Evolutionary conservation across 2,888 invertebrate genomes (phyloP).

Genomic region (Atethmia centrago): DNA sequence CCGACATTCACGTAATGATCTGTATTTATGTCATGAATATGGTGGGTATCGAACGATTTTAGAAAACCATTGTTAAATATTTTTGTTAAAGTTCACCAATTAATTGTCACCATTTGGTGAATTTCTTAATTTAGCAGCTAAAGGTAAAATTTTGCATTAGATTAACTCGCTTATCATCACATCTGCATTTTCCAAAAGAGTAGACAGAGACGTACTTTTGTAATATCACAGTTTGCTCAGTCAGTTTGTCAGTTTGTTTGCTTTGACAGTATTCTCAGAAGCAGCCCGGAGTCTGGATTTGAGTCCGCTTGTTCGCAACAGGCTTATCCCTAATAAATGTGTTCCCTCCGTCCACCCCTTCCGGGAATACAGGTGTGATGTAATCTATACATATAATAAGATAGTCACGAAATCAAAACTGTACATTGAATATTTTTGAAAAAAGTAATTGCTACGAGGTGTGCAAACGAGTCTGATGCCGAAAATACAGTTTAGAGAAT

Average conservation of each 20-base stretch:
- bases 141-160: background rate
- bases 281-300: background rate
- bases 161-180: background rate
- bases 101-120: background rate
- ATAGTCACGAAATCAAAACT: too few relatives aligned
- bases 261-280: constrained; percentile 10
- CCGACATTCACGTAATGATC: constrained; percentile 39
- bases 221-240: background rate
- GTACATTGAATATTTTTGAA: too few relatives aligned
- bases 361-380: background rate
- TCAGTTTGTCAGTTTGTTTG: too few relatives aligned
- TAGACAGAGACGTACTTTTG: background rate
- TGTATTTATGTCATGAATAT: constrained; percentile 18
- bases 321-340: background rate
- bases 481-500: too few relatives aligned
- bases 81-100: background rate
- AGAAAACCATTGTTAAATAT: background rate
- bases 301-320: background rate
- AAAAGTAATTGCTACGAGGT: too few relatives aligned
- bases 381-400: background rate
- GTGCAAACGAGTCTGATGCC: too few relatives aligned
- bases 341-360: background rate
- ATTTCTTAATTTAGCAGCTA: background rate
- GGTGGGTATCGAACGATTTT: background rate
- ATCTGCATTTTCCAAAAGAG: background rate